phyloP scores from a whole-genome alignment of 2,888 invertebrate genomes.

The Cheilosia vulpina region DNA sequence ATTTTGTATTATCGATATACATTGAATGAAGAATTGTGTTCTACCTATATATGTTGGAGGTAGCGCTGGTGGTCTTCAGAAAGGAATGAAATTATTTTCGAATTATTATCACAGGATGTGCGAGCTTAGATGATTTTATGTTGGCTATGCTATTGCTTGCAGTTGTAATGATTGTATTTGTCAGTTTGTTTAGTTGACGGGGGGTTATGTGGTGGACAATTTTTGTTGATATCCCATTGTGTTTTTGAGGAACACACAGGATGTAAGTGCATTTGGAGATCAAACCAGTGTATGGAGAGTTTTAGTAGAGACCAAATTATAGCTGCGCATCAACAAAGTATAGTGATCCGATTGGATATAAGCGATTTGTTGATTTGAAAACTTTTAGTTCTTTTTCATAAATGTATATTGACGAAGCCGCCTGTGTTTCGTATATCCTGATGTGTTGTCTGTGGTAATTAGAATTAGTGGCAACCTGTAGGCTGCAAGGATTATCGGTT shows the following conservation, averaged over 20 bases:
- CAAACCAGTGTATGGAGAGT: background rate
- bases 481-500: too few species aligned
- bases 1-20: slow-evolving; percentile 36
- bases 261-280: background rate
- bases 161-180: slow-evolving; percentile 68
- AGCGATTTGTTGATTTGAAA: too few species aligned
- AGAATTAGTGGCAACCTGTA: too few species aligned
- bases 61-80: slow-evolving; percentile 55
- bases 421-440: too few species aligned
- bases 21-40: slow-evolving; percentile 3
- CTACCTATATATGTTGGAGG: slow-evolving; percentile 6
- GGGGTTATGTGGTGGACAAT: slow-evolving; percentile 18
- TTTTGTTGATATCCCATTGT: slow-evolving; percentile 21
- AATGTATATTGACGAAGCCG: too few species aligned
- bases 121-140: slow-evolving; percentile 66
- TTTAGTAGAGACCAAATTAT: background rate
- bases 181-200: slow-evolving; percentile 63
- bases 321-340: too few species aligned
- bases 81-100: slow-evolving; percentile 61
- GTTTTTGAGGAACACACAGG: slow-evolving; percentile 56
- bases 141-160: slow-evolving; percentile 63
- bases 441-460: too few species aligned
- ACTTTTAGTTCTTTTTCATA: too few species aligned
- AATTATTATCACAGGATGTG: slow-evolving; percentile 73
- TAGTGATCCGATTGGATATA: too few species aligned